Evolutionary conservation across 2,888 invertebrate genomes (phyloP).

Genomic region (Eupithecia centaureata): DNA sequence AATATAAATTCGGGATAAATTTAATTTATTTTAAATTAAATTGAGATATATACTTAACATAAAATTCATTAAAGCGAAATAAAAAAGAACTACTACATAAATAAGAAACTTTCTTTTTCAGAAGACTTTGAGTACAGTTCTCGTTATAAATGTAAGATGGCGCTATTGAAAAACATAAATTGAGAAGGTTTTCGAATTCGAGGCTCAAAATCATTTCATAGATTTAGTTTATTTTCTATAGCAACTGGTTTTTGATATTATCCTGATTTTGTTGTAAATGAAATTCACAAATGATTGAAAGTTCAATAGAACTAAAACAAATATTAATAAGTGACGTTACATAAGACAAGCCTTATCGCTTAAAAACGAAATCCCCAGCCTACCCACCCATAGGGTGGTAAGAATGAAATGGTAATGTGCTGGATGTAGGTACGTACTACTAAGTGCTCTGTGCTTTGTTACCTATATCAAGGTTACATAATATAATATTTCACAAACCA

Average conservation of each 20-base stretch:
- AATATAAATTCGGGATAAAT: neutral
- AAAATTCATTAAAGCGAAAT: neutral
- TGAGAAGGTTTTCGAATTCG: too few relatives aligned
- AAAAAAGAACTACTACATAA: neutral
- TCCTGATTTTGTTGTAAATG: neutral
- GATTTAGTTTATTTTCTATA: neutral
- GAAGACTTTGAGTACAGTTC: neutral
- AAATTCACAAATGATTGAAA: too few relatives aligned
- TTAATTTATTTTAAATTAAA: neutral
- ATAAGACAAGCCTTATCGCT: too few relatives aligned
- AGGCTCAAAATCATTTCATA: neutral
- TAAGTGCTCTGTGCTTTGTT: too few relatives aligned
- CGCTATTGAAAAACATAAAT: neutral
- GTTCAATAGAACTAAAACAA: too few relatives aligned
- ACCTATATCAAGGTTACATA: too few relatives aligned
- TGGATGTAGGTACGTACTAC: too few relatives aligned
- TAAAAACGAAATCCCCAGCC: too few relatives aligned
- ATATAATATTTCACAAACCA: too few relatives aligned
- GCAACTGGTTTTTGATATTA: neutral
- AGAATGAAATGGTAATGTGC: too few relatives aligned
- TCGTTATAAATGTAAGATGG: neutral
- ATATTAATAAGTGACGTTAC: too few relatives aligned
- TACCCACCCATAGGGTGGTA: too few relatives aligned
- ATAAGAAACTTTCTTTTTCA: neutral
- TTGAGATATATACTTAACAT: neutral